Percentiles rank a stretch among this genome's conserved stretches.
These are phyloP conservation scores for Monopterus albus DNA, from an alignment of 2,113 vertebrate genomes.

Conservation along the genomic window DNA sequence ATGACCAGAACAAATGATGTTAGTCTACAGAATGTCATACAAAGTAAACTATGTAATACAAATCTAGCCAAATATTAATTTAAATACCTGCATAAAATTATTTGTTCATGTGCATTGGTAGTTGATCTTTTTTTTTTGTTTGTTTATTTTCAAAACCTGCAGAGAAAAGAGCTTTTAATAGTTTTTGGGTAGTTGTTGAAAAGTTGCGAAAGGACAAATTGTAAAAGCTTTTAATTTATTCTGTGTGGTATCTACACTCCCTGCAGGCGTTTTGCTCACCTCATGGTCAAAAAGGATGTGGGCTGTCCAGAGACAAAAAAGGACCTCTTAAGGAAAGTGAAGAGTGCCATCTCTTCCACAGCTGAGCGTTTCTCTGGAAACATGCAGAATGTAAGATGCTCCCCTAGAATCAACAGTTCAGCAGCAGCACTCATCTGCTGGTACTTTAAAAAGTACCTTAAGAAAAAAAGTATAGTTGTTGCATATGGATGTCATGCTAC, in stretches of 20 bases:
- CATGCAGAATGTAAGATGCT: constrained; percentile 95
- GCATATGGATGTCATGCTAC: background rate
- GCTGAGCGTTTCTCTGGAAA: constrained; percentile 98
- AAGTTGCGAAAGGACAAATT: no score
- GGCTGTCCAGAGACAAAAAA: constrained; percentile 95
- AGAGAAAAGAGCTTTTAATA: no score
- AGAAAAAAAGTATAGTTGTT: background rate
- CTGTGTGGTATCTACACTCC: constrained; percentile 20
- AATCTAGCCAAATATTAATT: no score
- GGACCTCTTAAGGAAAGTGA: constrained; percentile 95
- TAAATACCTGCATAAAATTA: no score
- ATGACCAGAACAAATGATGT: no score
- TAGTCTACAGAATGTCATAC: no score
- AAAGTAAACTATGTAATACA: no score
- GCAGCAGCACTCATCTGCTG: background rate
- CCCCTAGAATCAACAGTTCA: background rate
- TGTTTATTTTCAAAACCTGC: no score
- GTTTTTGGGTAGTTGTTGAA: no score
- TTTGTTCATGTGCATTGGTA: no score
- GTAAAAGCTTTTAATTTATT: background rate
- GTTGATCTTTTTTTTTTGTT: background rate
- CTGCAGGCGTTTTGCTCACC: constrained; percentile 92
- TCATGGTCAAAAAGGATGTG: constrained; percentile 95
- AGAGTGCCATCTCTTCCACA: constrained; percentile 97
- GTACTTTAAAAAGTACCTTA: background rate